phyloP scores from a whole-genome alignment of 2,113 vertebrate genomes.

The Solea solea region DNA sequence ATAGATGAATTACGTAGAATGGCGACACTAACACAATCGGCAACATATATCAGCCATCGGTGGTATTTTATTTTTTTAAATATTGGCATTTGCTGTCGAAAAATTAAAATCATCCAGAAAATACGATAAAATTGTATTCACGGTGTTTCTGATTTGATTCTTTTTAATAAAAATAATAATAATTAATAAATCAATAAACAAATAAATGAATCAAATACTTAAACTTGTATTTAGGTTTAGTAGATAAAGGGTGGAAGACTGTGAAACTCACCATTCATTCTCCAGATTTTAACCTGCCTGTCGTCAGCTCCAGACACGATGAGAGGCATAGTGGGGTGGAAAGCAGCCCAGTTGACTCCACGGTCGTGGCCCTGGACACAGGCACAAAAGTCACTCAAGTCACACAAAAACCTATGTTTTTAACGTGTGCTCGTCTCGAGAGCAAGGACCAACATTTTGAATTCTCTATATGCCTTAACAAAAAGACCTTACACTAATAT shows the following conservation, averaged over 20 bases:
- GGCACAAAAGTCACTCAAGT: background rate
- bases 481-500: no score
- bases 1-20: no score
- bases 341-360: constrained; percentile 97
- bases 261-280: constrained; percentile 92
- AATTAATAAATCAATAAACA: no score
- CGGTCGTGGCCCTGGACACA: constrained; percentile 90
- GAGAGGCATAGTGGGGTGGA: constrained; percentile 96
- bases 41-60: no score
- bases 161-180: no score
- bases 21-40: no score
- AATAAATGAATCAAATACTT: background rate
- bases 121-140: no score
- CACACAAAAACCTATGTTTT: background rate
- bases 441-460: no score
- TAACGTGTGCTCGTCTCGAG: no score
- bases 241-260: background rate
- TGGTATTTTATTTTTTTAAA: background rate
- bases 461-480: no score
- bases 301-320: constrained; percentile 97
- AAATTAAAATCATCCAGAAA: no score
- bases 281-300: constrained; percentile 97
- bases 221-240: background rate
- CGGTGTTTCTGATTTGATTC: no score
- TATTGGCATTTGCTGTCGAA: background rate